Evolutionary conservation across 2,888 invertebrate genomes (phyloP).

Genomic region (Boloria euphrosyne): DNA sequence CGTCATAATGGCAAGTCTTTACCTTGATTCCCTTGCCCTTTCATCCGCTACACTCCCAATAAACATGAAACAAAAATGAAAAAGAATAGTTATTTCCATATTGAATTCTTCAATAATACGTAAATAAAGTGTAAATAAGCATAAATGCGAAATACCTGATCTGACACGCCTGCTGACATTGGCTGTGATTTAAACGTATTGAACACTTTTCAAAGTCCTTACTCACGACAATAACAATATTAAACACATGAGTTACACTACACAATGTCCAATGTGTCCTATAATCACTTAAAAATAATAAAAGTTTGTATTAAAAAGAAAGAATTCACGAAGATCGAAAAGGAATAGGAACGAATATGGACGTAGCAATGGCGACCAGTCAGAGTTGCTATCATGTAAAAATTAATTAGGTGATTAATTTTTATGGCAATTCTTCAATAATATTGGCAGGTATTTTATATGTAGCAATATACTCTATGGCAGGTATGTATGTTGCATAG

Average conservation of each 20-base stretch:
- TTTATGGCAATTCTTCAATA: conserved; percentile 13
- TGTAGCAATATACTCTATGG: no score
- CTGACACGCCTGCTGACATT: conserved; percentile 96
- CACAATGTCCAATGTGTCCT: conserved; percentile 69
- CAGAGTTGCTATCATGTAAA: conserved; percentile 36
- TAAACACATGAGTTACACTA: conserved; percentile 79
- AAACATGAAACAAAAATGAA: conserved; percentile 83
- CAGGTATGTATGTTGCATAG: not conserved
- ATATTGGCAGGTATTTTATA: not conserved
- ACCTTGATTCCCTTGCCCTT: conserved; percentile 94
- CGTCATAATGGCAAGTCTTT: conserved; percentile 74
- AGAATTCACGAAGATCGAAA: conserved; percentile 63
- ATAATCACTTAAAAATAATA: conserved; percentile 63
- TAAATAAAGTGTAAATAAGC: conserved; percentile 54
- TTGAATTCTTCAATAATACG: conserved; percentile 44
- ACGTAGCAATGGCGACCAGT: conserved; percentile 71
- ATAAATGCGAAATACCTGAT: conserved; percentile 87
- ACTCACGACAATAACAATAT: conserved; percentile 69
- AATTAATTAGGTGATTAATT: not conserved
- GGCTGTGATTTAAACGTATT: conserved; percentile 85
- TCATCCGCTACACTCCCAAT: conserved; percentile 86
- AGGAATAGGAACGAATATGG: conserved; percentile 58
- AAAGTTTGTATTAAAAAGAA: conserved; percentile 67
- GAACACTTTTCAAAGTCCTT: conserved; percentile 76
- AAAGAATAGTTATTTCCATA: conserved; percentile 52